Percentiles rank a stretch among this genome's conserved stretches.
Evolutionary conservation across 1,140 invertebrate genomes (phyloP).

Genomic region (Drosophila truncata): DNA sequence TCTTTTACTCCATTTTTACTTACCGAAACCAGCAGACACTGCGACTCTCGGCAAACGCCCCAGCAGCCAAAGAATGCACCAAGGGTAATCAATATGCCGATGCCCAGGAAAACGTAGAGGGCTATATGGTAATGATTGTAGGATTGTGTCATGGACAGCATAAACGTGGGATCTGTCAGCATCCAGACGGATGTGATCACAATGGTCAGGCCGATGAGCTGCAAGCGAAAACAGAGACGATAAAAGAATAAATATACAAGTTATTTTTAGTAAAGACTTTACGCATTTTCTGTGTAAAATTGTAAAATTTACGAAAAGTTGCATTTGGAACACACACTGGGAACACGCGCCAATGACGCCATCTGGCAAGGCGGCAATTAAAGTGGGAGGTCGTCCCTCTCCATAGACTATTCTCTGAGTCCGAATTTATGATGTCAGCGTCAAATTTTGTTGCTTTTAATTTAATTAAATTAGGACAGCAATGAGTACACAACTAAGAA

Average conservation of each 20-base stretch:
- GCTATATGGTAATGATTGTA: slow-evolving; percentile 90
- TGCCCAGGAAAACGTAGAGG: slow-evolving; percentile 91
- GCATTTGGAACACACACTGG: slow-evolving; percentile 13
- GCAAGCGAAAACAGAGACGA: slow-evolving; percentile 80
- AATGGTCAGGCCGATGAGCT: slow-evolving; percentile 91
- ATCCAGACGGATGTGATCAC: slow-evolving; percentile 91
- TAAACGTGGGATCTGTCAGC: slow-evolving; percentile 90
- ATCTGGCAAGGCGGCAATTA: slow-evolving; percentile 67
- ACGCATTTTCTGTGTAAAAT: slow-evolving; percentile 17
- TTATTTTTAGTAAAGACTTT: slow-evolving; percentile 8
- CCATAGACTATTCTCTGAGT: slow-evolving; percentile 14
- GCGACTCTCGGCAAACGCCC: slow-evolving; percentile 94
- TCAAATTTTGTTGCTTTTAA: slow-evolving; percentile 43
- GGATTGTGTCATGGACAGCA: slow-evolving; percentile 89
- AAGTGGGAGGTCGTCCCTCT: slow-evolving; percentile 24
- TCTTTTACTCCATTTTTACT: slow-evolving; percentile 63
- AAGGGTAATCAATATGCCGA: slow-evolving; percentile 92
- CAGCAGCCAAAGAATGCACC: slow-evolving; percentile 96
- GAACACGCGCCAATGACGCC: slow-evolving; percentile 53
- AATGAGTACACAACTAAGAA: too few species aligned
- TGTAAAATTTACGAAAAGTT: slow-evolving; percentile 10
- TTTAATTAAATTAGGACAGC: slow-evolving; percentile 15
- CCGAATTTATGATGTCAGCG: slow-evolving; percentile 66
- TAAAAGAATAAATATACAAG: slow-evolving; percentile 16
- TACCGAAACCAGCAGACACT: slow-evolving; percentile 94